Conservation (phyloP, 1,140 invertebrate species). For the Anastrepha ludens region DNA sequence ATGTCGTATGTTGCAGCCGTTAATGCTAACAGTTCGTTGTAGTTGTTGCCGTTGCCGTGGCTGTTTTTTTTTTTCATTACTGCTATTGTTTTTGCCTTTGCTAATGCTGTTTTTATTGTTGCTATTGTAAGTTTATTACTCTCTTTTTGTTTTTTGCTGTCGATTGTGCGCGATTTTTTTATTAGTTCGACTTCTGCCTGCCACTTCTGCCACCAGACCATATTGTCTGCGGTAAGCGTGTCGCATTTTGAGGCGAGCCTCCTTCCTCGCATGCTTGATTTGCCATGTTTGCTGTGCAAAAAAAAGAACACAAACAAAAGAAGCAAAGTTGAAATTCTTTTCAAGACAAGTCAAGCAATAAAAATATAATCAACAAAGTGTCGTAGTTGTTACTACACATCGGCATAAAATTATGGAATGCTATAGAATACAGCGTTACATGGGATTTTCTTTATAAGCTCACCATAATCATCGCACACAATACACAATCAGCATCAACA, state of each 20-base stretch:
- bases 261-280: not conserved
- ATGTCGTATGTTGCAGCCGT: conserved; percentile 48
- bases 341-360: conserved; percentile 17
- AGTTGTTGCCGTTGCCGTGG: not conserved
- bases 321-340: conserved; percentile 46
- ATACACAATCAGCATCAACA: no score
- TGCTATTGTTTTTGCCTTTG: conserved; percentile 3
- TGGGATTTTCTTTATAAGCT: not conserved
- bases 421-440: not conserved
- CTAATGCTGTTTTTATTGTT: not conserved
- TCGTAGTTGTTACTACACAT: conserved; percentile 27
- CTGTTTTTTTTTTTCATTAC: not conserved
- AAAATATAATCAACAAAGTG: conserved; percentile 40
- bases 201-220: not conserved
- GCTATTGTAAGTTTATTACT: not conserved
- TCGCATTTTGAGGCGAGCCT: not conserved
- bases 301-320: not conserved
- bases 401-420: not conserved
- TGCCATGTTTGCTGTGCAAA: not conserved
- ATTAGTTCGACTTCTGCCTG: conserved; percentile 32
- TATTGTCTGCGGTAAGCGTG: not conserved
- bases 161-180: conserved; percentile 18
- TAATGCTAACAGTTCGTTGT: conserved; percentile 34
- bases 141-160: not conserved
- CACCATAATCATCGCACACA: not conserved